Evolutionary conservation across 2,113 vertebrate species (phyloP), one percentile per base, ranked within the genome.

Genomic region (Oreocharis arfaki): DNA sequence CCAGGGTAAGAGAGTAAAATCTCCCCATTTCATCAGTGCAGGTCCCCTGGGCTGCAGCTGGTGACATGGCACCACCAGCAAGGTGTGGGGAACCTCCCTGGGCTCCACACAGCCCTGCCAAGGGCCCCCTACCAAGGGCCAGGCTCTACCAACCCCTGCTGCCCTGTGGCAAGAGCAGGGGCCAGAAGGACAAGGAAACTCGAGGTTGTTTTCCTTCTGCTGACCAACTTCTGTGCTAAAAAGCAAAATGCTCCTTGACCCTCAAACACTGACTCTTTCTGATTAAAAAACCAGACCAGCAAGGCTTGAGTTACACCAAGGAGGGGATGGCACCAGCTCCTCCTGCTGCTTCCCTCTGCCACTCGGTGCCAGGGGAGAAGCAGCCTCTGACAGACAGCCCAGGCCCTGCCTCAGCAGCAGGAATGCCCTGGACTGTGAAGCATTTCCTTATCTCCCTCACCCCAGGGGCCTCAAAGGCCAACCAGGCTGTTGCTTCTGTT

Each of bases 331-430:
- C 64, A 65, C 11, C 53, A 78, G 69, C 68, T 57, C 15, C 28
- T 84, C 60, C 65, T 47, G 57, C 52, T 67, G 70, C 70, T 18
- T 39, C 50, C 30, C 0, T 0, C 22, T 57, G 78, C n/a, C 64
- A 50, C 7, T 13, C 8, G 0, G 3, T 1, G 1, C 44, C 16
- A 13, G 13, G 6, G 37, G 39, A 26, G 11, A 57, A 18, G 27
- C 70, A 67, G 44, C 63, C 50, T 61, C 23, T 55, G 68, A 8
- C 37, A 71, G 57, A 22, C 1, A 73, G 79, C 63, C 44, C 9
- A 2, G 49, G 23, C 39, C 35, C 42, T 75, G 57, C 83, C 59
- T 60, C 73, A 46, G 56, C 69, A 71, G 69, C 78, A 93, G 69
- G 56, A 90, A 46, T 7, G 16, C 6, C 2, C 77, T 87, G 33